These are phyloP conservation scores for Ceyx cyanopectus DNA, from an alignment of 2,113 vertebrate species.

Conservation along the genomic window DNA sequence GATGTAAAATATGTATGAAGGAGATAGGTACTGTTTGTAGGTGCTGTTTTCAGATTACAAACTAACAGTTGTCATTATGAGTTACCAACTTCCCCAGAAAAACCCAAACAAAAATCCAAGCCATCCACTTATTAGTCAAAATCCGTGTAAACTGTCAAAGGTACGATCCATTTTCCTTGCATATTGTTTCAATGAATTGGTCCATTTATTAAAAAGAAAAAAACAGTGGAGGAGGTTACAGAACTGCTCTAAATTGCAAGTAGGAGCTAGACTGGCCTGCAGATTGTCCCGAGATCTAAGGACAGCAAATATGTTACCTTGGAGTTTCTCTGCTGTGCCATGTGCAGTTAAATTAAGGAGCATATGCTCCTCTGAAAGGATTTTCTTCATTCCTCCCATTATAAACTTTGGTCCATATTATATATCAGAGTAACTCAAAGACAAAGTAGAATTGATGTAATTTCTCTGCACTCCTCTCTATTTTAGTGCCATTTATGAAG, in stretches of 20 bases:
- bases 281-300: background rate
- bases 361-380: background rate
- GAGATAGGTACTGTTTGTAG: background rate
- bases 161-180: background rate
- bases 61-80: background rate
- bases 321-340: background rate
- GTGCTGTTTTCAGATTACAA: background rate
- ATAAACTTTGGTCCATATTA: background rate
- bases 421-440: background rate
- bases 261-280: background rate
- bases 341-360: background rate
- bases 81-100: rapidly evolving
- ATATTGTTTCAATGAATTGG: background rate
- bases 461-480: background rate
- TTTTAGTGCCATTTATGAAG: constrained; percentile 4
- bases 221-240: background rate
- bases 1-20: background rate
- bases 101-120: no score
- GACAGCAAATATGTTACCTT: background rate
- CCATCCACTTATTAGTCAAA: background rate
- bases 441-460: background rate
- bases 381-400: background rate
- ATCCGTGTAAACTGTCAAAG: background rate
- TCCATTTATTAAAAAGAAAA: background rate
- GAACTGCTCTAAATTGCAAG: background rate